These are phyloP conservation scores for Anthopleura xanthogrammica DNA, from an alignment of 92 coral and sea anemone genomes.

Conservation along the genomic window DNA sequence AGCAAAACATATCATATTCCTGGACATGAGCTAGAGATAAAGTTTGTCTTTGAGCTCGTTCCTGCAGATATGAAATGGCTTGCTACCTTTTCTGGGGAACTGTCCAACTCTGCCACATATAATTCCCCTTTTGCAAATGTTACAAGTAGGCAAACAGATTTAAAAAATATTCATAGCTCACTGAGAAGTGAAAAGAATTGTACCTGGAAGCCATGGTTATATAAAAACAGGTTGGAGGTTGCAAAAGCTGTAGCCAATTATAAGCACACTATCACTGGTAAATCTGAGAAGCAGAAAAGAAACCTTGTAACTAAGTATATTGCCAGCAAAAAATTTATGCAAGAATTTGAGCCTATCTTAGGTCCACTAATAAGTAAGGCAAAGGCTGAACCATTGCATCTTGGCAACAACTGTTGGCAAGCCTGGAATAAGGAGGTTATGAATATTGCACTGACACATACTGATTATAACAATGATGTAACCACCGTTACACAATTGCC, in stretches of 20 bases:
- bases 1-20: slow-evolving; percentile 53
- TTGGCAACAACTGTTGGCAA: slow-evolving; percentile 75
- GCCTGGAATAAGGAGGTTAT: slow-evolving; percentile 69
- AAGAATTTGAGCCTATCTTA: slow-evolving; percentile 47
- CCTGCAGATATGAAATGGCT: slow-evolving; percentile 80
- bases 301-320: slow-evolving; percentile 60
- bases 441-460: slow-evolving; percentile 61
- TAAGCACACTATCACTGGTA: slow-evolving; percentile 50
- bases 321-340: slow-evolving; percentile 55
- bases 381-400: slow-evolving; percentile 54
- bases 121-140: slow-evolving; percentile 69
- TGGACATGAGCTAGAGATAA: slow-evolving; percentile 51
- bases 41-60: slow-evolving; percentile 61
- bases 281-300: slow-evolving; percentile 52
- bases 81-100: slow-evolving; percentile 66
- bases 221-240: slow-evolving; percentile 52
- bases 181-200: slow-evolving; percentile 42
- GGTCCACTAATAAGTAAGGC: slow-evolving; percentile 63
- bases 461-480: slow-evolving; percentile 49
- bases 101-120: slow-evolving; percentile 46
- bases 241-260: slow-evolving; percentile 55
- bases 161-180: slow-evolving; percentile 50
- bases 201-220: slow-evolving; percentile 75
- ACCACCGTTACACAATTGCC: slow-evolving; percentile 57
- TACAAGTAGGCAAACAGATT: slow-evolving; percentile 39